Evolutionary conservation across 2,888 invertebrate genomes (phyloP), one percentile per base, ranked within the genome.

Genomic region (Metellina segmentata): DNA sequence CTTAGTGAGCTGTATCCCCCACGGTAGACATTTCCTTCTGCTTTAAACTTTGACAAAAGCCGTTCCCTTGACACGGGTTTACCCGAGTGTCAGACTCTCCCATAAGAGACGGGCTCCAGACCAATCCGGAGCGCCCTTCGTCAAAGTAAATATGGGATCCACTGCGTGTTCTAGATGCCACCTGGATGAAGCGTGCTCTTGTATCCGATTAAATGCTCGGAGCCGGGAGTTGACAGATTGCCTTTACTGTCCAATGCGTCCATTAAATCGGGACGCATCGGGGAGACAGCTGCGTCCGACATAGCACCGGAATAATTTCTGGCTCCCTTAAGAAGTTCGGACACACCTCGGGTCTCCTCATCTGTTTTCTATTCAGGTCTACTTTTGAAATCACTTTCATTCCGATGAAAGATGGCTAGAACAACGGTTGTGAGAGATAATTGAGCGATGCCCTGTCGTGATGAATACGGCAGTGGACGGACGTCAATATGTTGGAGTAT

Each of bases 201-300:
- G 48, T 16, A 51, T 48, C 53, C 74, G 72, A 83, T 83, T 83
- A 52, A 34, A 83, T 74, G 52, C 53, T 16, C 75, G 51, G 70
- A n/a, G 8, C 75, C 74, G 13, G 75, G 85, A 77, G 34, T 34
- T 85, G 69, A 75, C 85, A 75, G 85, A 77, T 85, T 85, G 75
- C 85, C 61, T 75, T 85, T 53, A 72, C 74, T 11, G 48, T 75
- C 85, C 85, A 49, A 16, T 61, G 85, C 61, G n/a, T 48, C 85
- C 85, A 75, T 85, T 85, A 75, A 75, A 81, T 61, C 74, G 13
- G 9, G 34, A 7, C 16, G 19, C 6, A 49, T 16, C 34, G 48
- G 8, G 0, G 48, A 1, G 75, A 85, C 85, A 85, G 85, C 71
- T 82, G 81, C 13, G 51, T n/a, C 49, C 69, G 81, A 71, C 81